Evolutionary conservation across 2,797 vertebrate genomes (phyloP).

Genomic region (Epinephelus coioides): DNA sequence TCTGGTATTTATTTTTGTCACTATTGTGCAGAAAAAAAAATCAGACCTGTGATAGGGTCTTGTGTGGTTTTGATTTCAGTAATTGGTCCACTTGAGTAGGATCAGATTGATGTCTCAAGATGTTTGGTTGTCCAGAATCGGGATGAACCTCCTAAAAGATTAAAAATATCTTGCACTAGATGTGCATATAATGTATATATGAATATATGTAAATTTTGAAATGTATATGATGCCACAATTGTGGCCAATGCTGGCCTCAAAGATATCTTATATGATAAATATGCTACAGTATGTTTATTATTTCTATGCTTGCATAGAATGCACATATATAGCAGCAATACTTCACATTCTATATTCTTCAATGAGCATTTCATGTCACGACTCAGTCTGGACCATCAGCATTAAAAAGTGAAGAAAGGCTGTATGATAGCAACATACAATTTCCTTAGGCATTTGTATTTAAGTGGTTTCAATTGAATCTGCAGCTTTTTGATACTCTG

Average conservation of each 20-base stretch:
- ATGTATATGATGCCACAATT: constrained; percentile 78
- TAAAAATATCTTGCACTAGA: constrained; percentile 59
- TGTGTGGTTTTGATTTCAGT: constrained; percentile 55
- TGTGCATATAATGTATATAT: constrained; percentile 81
- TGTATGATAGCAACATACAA: constrained; percentile 40
- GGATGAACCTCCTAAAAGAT: constrained; percentile 44
- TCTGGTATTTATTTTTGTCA: constrained; percentile 79
- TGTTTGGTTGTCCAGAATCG: constrained; percentile 38
- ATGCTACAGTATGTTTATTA: constrained; percentile 79
- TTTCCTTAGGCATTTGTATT: constrained; percentile 56
- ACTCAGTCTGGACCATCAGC: constrained; percentile 36
- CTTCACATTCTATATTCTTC: constrained; percentile 68
- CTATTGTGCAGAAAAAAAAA: constrained; percentile 41
- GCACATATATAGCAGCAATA: constrained; percentile 86
- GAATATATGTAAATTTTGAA: constrained; percentile 80
- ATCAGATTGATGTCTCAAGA: constrained; percentile 56
- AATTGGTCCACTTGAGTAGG: constrained; percentile 62
- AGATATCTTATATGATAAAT: constrained; percentile 79
- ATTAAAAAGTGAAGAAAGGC: constrained; percentile 44
- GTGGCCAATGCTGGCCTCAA: constrained; percentile 69
- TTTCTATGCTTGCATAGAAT: constrained; percentile 82
- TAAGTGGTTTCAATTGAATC: constrained; percentile 58
- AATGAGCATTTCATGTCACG: constrained; percentile 56
- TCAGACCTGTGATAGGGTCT: constrained; percentile 52
- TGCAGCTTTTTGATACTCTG: constrained; percentile 69